These are phyloP conservation scores for Asarcornis scutulata DNA, from an alignment of 2,113 vertebrate genomes.

Conservation along the genomic window DNA sequence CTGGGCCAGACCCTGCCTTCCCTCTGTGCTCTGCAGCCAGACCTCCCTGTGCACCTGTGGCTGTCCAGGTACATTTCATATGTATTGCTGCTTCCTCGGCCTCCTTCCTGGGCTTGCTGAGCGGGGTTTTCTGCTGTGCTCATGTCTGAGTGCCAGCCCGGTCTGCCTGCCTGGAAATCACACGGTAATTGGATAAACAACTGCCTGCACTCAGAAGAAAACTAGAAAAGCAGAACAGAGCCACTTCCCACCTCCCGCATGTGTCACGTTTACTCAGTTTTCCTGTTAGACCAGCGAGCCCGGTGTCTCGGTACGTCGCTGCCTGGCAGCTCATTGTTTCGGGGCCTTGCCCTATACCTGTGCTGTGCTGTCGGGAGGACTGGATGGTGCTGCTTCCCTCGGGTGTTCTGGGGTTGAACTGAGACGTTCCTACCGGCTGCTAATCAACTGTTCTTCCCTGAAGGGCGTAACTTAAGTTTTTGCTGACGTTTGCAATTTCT, in stretches of 20 bases:
- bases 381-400: neutral
- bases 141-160: neutral
- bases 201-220: neutral
- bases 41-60: fast-evolving
- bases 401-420: neutral
- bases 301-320: neutral
- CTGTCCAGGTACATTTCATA: fast-evolving
- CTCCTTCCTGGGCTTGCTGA: neutral
- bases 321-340: neutral
- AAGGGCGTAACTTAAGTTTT: neutral
- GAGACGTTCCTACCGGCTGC: neutral
- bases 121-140: neutral
- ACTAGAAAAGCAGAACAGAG: neutral
- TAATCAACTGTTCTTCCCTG: neutral
- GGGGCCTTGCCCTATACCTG: neutral
- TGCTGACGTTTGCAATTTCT: neutral
- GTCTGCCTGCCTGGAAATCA: neutral
- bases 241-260: neutral
- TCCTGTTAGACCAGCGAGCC: neutral
- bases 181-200: neutral
- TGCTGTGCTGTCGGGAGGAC: neutral
- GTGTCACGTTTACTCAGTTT: neutral
- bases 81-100: fast-evolving
- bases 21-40: neutral
- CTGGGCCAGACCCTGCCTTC: neutral